phyloP scores from a whole-genome alignment of 2,113 vertebrate genomes.

The Polypterus bichir region DNA sequence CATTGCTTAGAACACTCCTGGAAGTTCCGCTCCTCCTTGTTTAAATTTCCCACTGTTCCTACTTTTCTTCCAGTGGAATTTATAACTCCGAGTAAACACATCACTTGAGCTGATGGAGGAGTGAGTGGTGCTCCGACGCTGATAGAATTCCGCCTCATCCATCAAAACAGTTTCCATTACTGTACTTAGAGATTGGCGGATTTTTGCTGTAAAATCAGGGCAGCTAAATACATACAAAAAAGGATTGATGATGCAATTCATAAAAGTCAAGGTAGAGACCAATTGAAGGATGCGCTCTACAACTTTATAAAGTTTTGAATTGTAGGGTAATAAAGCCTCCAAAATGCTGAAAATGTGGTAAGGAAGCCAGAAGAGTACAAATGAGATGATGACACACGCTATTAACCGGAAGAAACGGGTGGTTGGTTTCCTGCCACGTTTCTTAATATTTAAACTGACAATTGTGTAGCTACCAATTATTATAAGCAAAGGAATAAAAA shows the following conservation, averaged over 20 bases:
- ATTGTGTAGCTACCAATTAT: slow-evolving; percentile 43
- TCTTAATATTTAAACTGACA: slow-evolving; percentile 25
- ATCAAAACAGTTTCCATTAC: slow-evolving; percentile 52
- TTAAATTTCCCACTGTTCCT: not conserved
- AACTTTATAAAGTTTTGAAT: not conserved
- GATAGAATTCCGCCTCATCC: slow-evolving; percentile 38
- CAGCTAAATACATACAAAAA: slow-evolving; percentile 58
- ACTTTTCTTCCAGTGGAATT: not conserved
- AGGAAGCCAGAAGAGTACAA: slow-evolving; percentile 56
- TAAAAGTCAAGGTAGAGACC: slow-evolving; percentile 32
- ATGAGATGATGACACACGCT: slow-evolving; percentile 44
- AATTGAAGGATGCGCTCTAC: slow-evolving; percentile 24
- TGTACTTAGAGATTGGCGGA: slow-evolving; percentile 40
- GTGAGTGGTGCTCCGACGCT: slow-evolving; percentile 28
- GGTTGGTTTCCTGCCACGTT: slow-evolving; percentile 27
- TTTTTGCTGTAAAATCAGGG: slow-evolving; percentile 42
- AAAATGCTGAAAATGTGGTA: slow-evolving; percentile 52
- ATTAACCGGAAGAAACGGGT: slow-evolving; percentile 49
- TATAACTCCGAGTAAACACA: not conserved
- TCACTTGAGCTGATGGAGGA: slow-evolving; percentile 15
- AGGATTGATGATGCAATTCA: slow-evolving; percentile 56
- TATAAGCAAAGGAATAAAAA: slow-evolving; percentile 40
- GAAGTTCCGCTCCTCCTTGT: slow-evolving; percentile 7
- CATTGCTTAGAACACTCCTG: slow-evolving; percentile 7
- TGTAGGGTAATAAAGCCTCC: slow-evolving; percentile 26